Evolutionary conservation across 2,888 invertebrate genomes (phyloP).

Genomic region (Chirona hameri): DNA sequence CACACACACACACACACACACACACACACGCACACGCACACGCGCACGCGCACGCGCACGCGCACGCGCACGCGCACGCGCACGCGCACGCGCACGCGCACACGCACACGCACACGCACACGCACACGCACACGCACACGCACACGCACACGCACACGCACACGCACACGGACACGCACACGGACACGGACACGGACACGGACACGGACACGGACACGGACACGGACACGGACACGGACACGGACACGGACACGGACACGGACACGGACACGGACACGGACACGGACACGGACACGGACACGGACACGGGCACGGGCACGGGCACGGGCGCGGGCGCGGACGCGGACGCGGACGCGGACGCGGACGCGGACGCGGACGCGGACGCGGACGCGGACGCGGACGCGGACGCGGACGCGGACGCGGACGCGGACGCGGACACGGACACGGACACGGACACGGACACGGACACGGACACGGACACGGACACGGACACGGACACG

Average conservation of each 20-base stretch:
- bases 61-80: too few species aligned
- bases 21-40: too few species aligned
- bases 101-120: too few species aligned
- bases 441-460: conserved; percentile 7
- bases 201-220: too few species aligned
- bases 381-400: not conserved
- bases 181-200: too few species aligned
- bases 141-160: too few species aligned
- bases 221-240: not conserved
- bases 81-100: too few species aligned
- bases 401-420: not conserved
- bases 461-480: not conserved
- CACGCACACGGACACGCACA: too few species aligned
- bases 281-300: conserved; percentile 2
- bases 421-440: not conserved
- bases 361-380: not conserved
- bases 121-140: too few species aligned
- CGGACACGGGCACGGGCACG: not conserved
- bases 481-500: conserved; percentile 6
- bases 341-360: not conserved
- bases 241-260: not conserved
- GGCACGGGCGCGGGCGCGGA: too few species aligned
- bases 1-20: too few species aligned
- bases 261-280: not conserved
- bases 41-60: too few species aligned